phyloP scores from a whole-genome alignment of 2,113 vertebrate genomes.

The Calyptommatus sinebrachiatus region DNA sequence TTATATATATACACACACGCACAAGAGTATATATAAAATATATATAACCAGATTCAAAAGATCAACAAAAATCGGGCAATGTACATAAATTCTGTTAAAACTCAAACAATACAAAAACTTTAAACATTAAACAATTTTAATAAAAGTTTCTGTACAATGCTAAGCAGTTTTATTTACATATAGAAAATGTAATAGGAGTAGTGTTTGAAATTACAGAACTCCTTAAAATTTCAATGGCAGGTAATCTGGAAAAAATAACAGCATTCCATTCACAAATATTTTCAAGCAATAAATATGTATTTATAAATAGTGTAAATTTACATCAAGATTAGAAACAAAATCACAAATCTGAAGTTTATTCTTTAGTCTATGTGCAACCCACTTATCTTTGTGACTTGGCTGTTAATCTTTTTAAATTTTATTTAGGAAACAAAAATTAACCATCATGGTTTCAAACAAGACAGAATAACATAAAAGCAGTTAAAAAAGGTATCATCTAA shows the following conservation, averaged over 20 bases:
- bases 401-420: conserved; percentile 83
- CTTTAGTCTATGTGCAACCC: conserved; percentile 97
- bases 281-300: conserved; percentile 99
- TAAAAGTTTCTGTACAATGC: conserved; percentile 94
- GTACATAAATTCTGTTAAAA: conserved; percentile 83
- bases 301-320: conserved; percentile 99
- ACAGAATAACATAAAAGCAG: conserved; percentile 84
- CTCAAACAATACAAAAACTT: conserved; percentile 91
- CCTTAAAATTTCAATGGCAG: conserved; percentile 99
- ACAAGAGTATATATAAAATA: conserved; percentile 82
- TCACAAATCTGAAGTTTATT: conserved; percentile 97
- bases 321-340: conserved; percentile 99
- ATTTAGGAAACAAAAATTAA: conserved; percentile 85
- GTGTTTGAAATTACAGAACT: conserved; percentile 93
- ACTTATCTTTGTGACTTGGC: conserved; percentile 93
- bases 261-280: conserved; percentile 99
- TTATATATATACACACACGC: conserved; percentile 47
- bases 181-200: conserved; percentile 97
- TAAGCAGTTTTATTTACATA: conserved; percentile 95
- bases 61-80: conserved; percentile 81
- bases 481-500: conserved; percentile 82
- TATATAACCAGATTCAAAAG: conserved; percentile 82
- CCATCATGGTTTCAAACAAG: conserved; percentile 82
- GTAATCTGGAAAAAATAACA: conserved; percentile 98
- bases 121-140: conserved; percentile 95